Evolutionary conservation across 2,113 vertebrate species (phyloP).

Genomic region (Herpailurus yagouaroundi): DNA sequence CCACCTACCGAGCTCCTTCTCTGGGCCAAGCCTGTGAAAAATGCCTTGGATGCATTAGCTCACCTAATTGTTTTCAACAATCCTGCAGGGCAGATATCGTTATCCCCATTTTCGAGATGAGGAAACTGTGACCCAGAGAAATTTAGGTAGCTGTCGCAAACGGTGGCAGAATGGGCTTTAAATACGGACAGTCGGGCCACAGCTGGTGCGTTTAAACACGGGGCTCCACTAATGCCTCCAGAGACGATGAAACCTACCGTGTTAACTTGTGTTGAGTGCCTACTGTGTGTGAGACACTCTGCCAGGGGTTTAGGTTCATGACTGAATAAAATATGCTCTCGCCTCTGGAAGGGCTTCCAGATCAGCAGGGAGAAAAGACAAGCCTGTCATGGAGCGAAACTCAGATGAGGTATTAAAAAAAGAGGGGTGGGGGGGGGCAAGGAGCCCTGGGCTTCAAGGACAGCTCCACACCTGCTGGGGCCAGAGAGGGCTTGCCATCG

Average conservation of each 20-base stretch:
- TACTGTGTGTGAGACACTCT: neutral
- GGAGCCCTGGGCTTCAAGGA: neutral
- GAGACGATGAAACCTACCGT: neutral
- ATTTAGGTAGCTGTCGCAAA: neutral
- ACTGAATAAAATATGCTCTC: neutral
- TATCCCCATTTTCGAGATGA: neutral
- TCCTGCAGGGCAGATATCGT: neutral
- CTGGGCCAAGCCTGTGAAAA: neutral
- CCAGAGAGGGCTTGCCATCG: neutral
- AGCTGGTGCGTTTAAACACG: neutral
- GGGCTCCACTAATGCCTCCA: neutral
- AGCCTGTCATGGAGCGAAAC: no score
- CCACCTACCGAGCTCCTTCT: neutral
- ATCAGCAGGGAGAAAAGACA: neutral
- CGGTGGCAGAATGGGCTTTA: neutral
- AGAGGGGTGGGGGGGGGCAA: no score
- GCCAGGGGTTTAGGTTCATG: neutral
- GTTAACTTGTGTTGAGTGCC: neutral
- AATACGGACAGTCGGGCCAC: no score
- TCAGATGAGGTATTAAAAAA: neutral
- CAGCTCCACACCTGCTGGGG: rapidly evolving
- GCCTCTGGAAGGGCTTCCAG: neutral
- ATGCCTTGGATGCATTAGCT: neutral
- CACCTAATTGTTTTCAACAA: neutral
- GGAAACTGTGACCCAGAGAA: neutral